Percentiles rank a stretch among this genome's conserved stretches.
phyloP scores from a whole-genome alignment of 1,140 invertebrate species.

The Hyphantria cunea region DNA sequence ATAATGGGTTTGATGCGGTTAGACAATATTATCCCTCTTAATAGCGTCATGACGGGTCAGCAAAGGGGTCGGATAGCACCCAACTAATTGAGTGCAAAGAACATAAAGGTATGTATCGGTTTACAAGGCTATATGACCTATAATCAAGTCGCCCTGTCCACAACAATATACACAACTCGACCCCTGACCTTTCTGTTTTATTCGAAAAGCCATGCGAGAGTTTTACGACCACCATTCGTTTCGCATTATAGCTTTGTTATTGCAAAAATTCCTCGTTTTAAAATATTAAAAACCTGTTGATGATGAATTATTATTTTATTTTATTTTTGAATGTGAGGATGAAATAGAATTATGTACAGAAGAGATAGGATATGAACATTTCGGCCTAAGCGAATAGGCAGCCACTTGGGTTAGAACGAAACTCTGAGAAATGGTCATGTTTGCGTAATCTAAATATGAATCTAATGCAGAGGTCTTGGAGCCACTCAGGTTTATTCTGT shows the following conservation, averaged over 20 bases:
- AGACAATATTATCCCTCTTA: no score
- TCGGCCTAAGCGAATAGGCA: no score
- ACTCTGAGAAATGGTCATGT: no score
- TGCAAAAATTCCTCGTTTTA: constrained; percentile 42
- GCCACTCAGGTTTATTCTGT: no score
- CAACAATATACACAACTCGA: constrained; percentile 51
- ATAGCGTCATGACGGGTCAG: no score
- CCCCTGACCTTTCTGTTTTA: constrained; percentile 43
- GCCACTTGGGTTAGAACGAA: no score
- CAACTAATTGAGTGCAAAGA: constrained; percentile 37
- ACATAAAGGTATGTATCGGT: constrained; percentile 36
- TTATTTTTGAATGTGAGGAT: no score
- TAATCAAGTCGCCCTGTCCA: constrained; percentile 33
- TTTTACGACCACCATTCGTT: constrained; percentile 55
- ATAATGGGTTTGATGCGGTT: no score
- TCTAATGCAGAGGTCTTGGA: no score
- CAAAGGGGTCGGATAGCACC: neutral
- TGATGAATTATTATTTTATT: constrained; percentile 22
- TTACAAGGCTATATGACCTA: constrained; percentile 30
- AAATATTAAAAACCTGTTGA: constrained; percentile 42
- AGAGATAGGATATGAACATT: no score
- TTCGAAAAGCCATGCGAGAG: constrained; percentile 55
- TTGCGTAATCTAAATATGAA: no score
- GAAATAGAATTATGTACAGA: no score
- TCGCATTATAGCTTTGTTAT: constrained; percentile 57